Evolutionary conservation across 2,888 invertebrate species (phyloP).

Genomic region (Cosmopolites sordidus): DNA sequence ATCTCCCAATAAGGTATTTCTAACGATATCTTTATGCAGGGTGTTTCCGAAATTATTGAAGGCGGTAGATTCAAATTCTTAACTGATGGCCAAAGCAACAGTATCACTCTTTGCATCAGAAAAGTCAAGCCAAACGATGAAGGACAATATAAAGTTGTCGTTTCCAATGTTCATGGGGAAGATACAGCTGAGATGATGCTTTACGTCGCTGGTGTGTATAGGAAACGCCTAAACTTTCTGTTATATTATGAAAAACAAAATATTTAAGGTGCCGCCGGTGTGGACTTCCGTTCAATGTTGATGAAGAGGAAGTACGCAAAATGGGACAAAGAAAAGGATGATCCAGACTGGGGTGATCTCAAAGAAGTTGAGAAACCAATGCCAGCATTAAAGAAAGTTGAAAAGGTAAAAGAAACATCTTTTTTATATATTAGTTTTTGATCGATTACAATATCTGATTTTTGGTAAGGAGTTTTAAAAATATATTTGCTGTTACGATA

Average conservation of each 20-base stretch:
- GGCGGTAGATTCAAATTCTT: slow-evolving; percentile 93
- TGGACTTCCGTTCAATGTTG: slow-evolving; percentile 98
- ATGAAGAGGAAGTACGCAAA: slow-evolving; percentile 94
- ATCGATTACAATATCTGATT: too few relatives aligned
- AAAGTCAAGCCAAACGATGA: slow-evolving; percentile 97
- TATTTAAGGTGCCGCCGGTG: slow-evolving; percentile 81
- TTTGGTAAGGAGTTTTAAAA: too few relatives aligned
- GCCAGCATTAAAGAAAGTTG: slow-evolving; percentile 86
- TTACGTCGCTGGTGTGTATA: slow-evolving; percentile 80
- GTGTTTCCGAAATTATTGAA: slow-evolving; percentile 87
- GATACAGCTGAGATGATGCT: slow-evolving; percentile 95
- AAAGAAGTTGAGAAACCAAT: slow-evolving; percentile 87
- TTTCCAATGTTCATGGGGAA: slow-evolving; percentile 91
- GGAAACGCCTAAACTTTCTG: neutral
- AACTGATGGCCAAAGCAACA: slow-evolving; percentile 90
- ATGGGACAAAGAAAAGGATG: slow-evolving; percentile 87
- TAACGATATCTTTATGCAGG: slow-evolving; percentile 45
- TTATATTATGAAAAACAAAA: neutral
- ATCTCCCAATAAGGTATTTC: neutral
- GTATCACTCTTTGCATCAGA: slow-evolving; percentile 89
- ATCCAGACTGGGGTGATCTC: slow-evolving; percentile 89
- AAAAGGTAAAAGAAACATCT: slow-evolving; percentile 88
- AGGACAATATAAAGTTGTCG: slow-evolving; percentile 88
- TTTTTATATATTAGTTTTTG: too few relatives aligned
- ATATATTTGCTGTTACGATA: too few relatives aligned